These are phyloP conservation scores for Mesoligia furuncula DNA, from an alignment of 2,888 invertebrate species.

Conservation along the genomic window DNA sequence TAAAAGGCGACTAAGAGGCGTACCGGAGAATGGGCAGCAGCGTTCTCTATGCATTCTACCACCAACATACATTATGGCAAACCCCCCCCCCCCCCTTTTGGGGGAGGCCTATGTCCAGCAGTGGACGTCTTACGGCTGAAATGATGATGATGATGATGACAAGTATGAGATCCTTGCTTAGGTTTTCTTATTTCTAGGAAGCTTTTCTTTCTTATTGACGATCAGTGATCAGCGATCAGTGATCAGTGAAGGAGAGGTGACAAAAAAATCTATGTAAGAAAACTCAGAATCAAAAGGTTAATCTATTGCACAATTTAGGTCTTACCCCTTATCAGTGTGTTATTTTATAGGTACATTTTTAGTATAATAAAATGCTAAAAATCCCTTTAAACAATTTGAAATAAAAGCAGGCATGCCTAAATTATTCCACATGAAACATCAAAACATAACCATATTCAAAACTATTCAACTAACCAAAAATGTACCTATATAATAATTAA, in stretches of 20 bases:
- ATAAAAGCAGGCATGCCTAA: background rate
- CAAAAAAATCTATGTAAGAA: background rate
- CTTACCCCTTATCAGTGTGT: background rate
- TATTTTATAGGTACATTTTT: background rate
- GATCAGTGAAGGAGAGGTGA: background rate
- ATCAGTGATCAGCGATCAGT: too few relatives aligned
- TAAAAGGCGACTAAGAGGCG: too few relatives aligned
- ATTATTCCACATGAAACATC: background rate
- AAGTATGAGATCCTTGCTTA: too few relatives aligned
- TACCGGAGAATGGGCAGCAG: too few relatives aligned
- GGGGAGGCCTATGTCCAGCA: too few relatives aligned
- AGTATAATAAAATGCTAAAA: fast-evolving
- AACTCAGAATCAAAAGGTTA: background rate
- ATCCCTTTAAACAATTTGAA: background rate
- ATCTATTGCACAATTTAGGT: background rate
- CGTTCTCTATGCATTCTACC: too few relatives aligned
- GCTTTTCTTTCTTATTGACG: background rate
- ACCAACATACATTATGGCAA: too few relatives aligned
- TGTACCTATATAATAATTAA: background rate
- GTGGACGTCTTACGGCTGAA: too few relatives aligned
- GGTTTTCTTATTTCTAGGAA: background rate
- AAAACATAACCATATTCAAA: background rate
- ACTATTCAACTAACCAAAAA: background rate
- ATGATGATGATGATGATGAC: too few relatives aligned
- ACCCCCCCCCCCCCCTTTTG: too few relatives aligned